Percentiles rank a stretch among this genome's conserved stretches.
Evolutionary conservation across 2,113 vertebrate genomes (phyloP).

Genomic region (Calonectris borealis): DNA sequence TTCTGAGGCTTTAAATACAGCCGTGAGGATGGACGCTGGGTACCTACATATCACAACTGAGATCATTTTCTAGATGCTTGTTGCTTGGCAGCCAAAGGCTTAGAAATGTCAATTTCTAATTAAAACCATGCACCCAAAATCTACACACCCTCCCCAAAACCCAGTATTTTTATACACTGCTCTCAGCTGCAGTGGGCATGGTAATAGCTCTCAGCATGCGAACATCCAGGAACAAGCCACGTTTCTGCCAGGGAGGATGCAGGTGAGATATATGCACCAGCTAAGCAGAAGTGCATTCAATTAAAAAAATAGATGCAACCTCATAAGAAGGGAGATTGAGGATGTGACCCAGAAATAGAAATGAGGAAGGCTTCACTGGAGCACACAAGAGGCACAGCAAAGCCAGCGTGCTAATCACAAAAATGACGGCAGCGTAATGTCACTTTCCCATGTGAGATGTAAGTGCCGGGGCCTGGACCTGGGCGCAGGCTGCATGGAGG

Average conservation of each 20-base stretch:
- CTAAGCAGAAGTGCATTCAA: background rate
- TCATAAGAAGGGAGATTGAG: background rate
- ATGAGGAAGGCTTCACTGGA: background rate
- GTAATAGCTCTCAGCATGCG: background rate
- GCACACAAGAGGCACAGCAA: background rate
- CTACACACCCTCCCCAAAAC: background rate
- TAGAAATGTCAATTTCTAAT: slow-evolving; percentile 66
- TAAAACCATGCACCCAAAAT: slow-evolving; percentile 53
- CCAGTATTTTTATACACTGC: background rate
- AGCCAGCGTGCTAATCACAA: background rate
- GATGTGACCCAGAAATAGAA: slow-evolving; percentile 4
- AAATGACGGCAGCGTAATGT: background rate
- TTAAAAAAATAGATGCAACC: background rate
- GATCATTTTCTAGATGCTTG: slow-evolving; percentile 26
- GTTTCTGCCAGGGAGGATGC: background rate
- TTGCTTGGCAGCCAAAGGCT: slow-evolving; percentile 68
- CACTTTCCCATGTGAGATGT: background rate
- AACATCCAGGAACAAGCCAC: background rate
- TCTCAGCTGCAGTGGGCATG: background rate
- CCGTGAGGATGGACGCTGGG: background rate
- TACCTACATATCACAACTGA: background rate
- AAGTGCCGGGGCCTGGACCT: background rate
- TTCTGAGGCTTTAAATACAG: background rate
- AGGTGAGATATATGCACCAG: background rate
- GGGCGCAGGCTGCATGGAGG: background rate